These are phyloP conservation scores for Globicephala melas DNA, from an alignment of 2,113 vertebrate genomes.

Conservation along the genomic window DNA sequence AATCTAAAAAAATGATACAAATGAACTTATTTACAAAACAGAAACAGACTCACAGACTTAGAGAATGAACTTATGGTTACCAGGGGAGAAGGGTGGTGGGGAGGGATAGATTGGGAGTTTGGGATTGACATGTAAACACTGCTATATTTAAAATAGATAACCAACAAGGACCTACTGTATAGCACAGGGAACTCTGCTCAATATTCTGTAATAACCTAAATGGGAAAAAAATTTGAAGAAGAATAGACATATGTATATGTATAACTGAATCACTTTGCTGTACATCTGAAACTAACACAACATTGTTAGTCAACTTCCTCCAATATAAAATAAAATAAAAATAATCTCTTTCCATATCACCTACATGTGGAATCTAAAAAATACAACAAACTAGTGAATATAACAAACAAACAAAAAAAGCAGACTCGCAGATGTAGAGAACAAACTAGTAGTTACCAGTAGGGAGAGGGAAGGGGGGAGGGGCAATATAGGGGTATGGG, in stretches of 20 bases:
- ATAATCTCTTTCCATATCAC: not conserved
- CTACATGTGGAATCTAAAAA: not conserved
- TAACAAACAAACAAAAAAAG: not conserved
- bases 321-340: not conserved
- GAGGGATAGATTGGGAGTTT: not conserved
- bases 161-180: not conserved
- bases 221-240: not conserved
- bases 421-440: not conserved
- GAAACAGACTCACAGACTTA: not conserved
- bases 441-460: not conserved
- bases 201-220: not conserved
- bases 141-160: not conserved
- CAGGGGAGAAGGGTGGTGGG: not conserved
- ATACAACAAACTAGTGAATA: not conserved
- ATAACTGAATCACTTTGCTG: not conserved
- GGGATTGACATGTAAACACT: not conserved
- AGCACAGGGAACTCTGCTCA: not conserved
- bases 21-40: not conserved
- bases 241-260: not conserved
- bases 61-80: not conserved
- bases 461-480: not conserved
- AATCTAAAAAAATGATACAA: too few relatives aligned
- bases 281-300: not conserved
- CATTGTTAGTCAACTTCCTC: not conserved
- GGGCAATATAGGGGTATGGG: not conserved